phyloP scores from a whole-genome alignment of 2,113 vertebrate species.

The Petrocephalus microphthalmus region DNA sequence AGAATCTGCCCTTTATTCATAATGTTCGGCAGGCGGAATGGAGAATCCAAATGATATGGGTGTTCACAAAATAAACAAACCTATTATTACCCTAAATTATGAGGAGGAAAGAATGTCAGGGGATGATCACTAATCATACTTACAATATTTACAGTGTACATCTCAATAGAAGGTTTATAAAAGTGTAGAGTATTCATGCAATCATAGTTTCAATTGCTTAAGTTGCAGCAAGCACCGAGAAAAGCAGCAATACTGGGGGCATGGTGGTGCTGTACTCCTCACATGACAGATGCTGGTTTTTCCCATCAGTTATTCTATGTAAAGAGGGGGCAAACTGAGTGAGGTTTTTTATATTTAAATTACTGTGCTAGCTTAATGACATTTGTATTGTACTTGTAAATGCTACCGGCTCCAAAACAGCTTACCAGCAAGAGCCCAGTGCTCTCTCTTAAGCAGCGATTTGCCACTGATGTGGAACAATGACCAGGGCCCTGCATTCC shows the following conservation, averaged over 20 bases:
- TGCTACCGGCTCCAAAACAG: neutral
- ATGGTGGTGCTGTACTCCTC: neutral
- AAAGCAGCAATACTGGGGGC: neutral
- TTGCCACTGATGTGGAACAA: neutral
- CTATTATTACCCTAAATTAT: neutral
- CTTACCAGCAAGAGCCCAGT: neutral
- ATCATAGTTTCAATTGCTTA: neutral
- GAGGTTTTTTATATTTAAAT: neutral
- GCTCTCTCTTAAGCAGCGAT: neutral
- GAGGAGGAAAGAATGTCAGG: too few species aligned
- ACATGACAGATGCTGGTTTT: neutral
- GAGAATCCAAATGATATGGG: neutral
- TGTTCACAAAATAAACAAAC: neutral
- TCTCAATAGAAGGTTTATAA: neutral
- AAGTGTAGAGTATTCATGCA: neutral
- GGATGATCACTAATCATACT: neutral
- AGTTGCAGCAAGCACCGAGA: neutral
- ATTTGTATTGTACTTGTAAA: neutral
- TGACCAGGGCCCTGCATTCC: neutral
- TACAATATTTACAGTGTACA: neutral
- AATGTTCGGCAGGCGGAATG: neutral
- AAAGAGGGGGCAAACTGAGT: neutral
- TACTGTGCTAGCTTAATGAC: neutral
- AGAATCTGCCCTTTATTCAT: neutral
- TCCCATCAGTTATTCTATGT: neutral